Evolutionary conservation across 2,888 invertebrate genomes (phyloP), one percentile per base, ranked within the genome.

Genomic region (Sinohyriopsis cumingii): DNA sequence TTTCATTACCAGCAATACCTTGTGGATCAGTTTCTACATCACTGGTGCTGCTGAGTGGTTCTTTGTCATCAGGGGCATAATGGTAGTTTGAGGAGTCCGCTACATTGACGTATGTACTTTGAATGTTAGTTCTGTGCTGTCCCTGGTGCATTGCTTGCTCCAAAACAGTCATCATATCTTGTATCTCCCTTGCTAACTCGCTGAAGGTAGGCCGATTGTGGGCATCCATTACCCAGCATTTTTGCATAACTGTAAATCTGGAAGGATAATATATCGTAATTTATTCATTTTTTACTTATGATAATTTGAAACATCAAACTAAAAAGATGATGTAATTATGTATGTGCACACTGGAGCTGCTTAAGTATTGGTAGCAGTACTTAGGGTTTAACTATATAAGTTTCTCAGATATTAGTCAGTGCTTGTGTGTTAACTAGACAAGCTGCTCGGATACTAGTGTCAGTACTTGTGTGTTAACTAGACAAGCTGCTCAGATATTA

Each of bases 231-330:
- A 73, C 65, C 86, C 86, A 86, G 67, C 86, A 86, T 28, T 79
- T 78, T n/a, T 71, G 68, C 86, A 86, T 86, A 22, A 86, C 80
- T 60, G 72, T 78, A 68, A 84, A 86, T 56, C 86, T 86, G 76
- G 20, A 73, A 71, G 55, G 25, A 19, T 1, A 20, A 59, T 6
- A 69, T 22, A 53, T n/a, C 45, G 12, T 12, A 20, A 15, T 65
- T 56, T 20, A 18, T 55, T 20, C 9, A 2, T 3, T 15, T 24
- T 18, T 59, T 22, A 59, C 18, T 25, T n/a, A 22, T 22, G 7
- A 18, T 20, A 59, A 18, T 19, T 6, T 18, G 5, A 20, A 59
- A 59, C 3, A 5, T 15, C 5, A 15, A 59, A 59, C 20, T 59
- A 25, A 24, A 20, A 28, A 25, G n/a, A 7, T 61, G 24, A 57